These are phyloP conservation scores for Macrochelys suwanniensis DNA, from an alignment of 2,797 vertebrate genomes.

Conservation along the genomic window DNA sequence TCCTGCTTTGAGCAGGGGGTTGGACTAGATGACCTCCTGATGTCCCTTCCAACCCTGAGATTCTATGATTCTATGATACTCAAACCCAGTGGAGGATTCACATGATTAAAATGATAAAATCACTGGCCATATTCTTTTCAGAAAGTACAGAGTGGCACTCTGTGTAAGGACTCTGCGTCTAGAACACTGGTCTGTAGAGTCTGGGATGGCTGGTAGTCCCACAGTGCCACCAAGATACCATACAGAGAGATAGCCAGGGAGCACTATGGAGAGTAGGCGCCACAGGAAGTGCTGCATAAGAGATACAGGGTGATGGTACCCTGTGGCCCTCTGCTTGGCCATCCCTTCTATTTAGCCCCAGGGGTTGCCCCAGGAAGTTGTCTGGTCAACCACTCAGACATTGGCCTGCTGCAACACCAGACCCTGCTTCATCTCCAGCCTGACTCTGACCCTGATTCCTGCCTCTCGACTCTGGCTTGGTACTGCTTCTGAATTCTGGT, in stretches of 20 bases:
- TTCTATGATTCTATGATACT: too few species aligned
- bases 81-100: constrained; percentile 1
- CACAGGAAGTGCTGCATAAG: neutral
- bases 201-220: neutral
- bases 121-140: neutral
- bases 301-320: neutral
- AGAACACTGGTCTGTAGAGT: neutral
- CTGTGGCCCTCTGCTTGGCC: neutral
- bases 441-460: neutral
- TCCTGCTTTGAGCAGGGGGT: too few species aligned
- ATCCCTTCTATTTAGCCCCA: neutral
- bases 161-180: too few species aligned
- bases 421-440: too few species aligned
- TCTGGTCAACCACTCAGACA: neutral
- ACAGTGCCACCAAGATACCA: neutral
- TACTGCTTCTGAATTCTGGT: neutral
- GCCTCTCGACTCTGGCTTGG: neutral
- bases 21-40: too few species aligned
- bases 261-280: neutral
- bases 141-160: neutral
- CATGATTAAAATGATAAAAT: neutral
- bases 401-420: neutral
- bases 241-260: neutral
- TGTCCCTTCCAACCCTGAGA: too few species aligned
- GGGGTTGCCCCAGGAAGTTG: too few species aligned